Base-by-base conservation (phyloP, 2,797 vertebrate genomes). In the Ispidina picta region DNA sequence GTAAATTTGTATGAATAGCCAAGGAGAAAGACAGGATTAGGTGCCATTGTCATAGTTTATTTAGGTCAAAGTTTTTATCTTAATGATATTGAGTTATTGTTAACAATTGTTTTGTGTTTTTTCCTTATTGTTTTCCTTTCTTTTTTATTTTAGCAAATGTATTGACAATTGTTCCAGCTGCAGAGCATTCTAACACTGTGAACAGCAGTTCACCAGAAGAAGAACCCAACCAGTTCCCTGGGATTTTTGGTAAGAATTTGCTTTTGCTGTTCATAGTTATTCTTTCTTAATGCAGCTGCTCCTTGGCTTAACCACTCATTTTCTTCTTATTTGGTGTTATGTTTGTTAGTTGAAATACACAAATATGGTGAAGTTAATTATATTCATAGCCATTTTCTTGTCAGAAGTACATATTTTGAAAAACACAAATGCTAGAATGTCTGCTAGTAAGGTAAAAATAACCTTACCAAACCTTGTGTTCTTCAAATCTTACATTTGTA, bases 201-300 rank as follows among this genome's bases (percentile, higher is more conserved):
- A 94, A 88, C 54, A 68, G 22, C 3, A 96, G 74, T 3, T 87
- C 62, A 17, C 15, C 28, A 52, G 48, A 12, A 23, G 33, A 71
- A 58, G 33, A 62, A 46, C 22, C 60, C 28, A 69, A 70, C 5
- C 70, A 83, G 28, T 26, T 76, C 52, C 73, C 83, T 52, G 63
- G 28, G 10, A 59, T 78, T 83, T 83, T 59, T 37, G 63, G 94
- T 95, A 89, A 92, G 37, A 77, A 66, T 83, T 93, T 66, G 4
- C 5, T 80, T 58, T 68, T 82, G 13, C 10, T 75, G 23, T 59
- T 91, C 23, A 23, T 26, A 56, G 10, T 64, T 86, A 31, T 17
- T 2, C 4, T 33, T 73, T 35, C 80, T 81, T 75, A 52, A 23
- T 51, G 29, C 25, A 83, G 22, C 31, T 3, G 6, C 15, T 54